These are phyloP conservation scores for Oreochromis aureus DNA, from an alignment of 2,113 vertebrate genomes.

Conservation along the genomic window DNA sequence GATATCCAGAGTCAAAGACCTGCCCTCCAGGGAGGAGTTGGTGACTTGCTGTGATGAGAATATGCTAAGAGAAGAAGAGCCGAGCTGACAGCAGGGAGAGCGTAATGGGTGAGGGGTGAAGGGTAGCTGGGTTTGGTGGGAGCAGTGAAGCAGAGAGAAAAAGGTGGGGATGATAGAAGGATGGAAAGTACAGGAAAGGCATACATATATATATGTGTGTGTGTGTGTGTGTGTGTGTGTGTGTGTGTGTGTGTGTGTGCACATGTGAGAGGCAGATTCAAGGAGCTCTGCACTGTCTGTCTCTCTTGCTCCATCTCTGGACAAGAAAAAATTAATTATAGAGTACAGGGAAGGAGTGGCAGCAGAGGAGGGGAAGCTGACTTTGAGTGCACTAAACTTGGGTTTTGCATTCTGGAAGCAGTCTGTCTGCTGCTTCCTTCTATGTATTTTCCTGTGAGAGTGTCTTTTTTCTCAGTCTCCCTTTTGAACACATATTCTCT, in stretches of 20 bases:
- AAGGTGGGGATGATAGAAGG: neutral
- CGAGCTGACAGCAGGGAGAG: neutral
- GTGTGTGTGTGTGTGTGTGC: too few species aligned
- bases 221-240: too few species aligned
- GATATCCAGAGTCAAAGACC: neutral
- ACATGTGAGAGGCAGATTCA: neutral
- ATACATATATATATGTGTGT: too few species aligned
- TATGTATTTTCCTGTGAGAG: neutral
- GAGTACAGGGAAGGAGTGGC: neutral
- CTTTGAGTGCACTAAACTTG: neutral
- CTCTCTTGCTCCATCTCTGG: neutral
- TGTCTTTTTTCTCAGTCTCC: neutral
- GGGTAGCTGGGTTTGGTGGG: neutral
- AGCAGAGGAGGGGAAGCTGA: neutral
- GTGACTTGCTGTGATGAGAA: slow-evolving; percentile 3
- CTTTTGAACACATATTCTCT: neutral
- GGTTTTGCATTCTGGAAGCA: neutral
- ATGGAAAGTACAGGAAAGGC: neutral
- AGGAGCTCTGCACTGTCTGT: neutral
- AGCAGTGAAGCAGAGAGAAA: neutral
- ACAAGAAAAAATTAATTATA: slow-evolving; percentile 27
- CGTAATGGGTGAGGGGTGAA: neutral
- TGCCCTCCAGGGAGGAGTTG: neutral
- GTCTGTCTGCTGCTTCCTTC: neutral
- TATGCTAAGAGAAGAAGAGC: neutral